Conservation (phyloP, 2,113 vertebrate species). For the Syngnathus floridae region DNA sequence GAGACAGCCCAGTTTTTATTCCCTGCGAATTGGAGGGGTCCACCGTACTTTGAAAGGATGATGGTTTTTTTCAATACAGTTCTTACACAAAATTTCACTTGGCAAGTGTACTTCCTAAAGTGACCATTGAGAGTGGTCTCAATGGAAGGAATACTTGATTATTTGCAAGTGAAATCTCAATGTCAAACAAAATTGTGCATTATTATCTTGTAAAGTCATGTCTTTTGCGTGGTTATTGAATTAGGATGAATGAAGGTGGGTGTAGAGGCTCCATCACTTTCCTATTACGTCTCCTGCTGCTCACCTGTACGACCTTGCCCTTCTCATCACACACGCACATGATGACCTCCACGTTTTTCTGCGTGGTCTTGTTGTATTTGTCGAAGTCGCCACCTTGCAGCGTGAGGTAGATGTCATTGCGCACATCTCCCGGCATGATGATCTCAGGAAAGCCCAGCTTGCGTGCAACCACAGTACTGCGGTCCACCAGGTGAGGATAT, state of each 20-base stretch:
- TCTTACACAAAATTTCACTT: too few relatives aligned
- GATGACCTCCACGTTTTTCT: constrained; percentile 95
- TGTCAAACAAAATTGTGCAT: neutral
- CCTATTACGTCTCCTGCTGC: neutral
- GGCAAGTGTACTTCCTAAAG: too few relatives aligned
- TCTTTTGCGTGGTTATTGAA: too few relatives aligned
- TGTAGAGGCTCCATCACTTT: neutral
- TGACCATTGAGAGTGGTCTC: too few relatives aligned
- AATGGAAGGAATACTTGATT: too few relatives aligned
- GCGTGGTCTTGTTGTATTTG: constrained; percentile 95
- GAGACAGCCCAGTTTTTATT: too few relatives aligned
- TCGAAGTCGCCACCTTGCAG: constrained; percentile 89
- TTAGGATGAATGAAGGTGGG: neutral
- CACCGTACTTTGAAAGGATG: too few relatives aligned
- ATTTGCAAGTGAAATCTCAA: neutral
- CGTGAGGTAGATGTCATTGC: constrained; percentile 97
- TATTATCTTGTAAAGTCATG: too few relatives aligned
- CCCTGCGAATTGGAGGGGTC: too few relatives aligned
- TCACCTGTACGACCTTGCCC: constrained; percentile 85
- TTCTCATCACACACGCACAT: constrained; percentile 94
- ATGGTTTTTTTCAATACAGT: too few relatives aligned
- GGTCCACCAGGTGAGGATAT: constrained; percentile 94
- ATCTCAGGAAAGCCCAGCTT: constrained; percentile 98
- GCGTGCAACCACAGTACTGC: constrained; percentile 88
- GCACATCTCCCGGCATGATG: constrained; percentile 97